phyloP scores from a whole-genome alignment of 2,888 invertebrate species.

The Spisula solida region DNA sequence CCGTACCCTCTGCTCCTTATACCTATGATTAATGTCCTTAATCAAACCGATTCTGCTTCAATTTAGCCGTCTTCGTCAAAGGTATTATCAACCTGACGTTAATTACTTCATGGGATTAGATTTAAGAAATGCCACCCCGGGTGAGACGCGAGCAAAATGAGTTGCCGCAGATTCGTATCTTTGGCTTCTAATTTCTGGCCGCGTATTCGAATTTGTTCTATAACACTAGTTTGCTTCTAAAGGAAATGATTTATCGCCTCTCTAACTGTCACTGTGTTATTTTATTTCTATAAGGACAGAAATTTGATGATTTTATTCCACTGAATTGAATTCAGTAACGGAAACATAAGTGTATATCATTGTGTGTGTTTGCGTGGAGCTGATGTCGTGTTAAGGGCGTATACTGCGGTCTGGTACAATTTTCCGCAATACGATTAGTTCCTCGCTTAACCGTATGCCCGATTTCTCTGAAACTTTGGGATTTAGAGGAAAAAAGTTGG shows the following conservation, averaged over 20 bases:
- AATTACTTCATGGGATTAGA: slow-evolving; percentile 34
- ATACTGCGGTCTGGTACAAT: no score
- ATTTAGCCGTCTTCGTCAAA: slow-evolving; percentile 35
- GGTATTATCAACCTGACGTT: slow-evolving; percentile 33
- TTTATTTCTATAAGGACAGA: neutral
- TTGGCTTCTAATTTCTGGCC: slow-evolving; percentile 11
- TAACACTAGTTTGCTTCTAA: neutral
- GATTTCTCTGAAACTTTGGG: no score
- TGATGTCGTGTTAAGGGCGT: no score
- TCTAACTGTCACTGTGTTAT: neutral
- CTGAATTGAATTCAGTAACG: neutral
- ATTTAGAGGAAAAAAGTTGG: no score
- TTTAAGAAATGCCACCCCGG: slow-evolving; percentile 39
- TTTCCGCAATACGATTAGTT: no score
- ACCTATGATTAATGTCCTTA: slow-evolving; percentile 32
- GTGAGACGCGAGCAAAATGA: slow-evolving; percentile 28
- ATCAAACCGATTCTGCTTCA: slow-evolving; percentile 47
- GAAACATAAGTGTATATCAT: neutral
- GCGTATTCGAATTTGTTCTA: slow-evolving; percentile 1
- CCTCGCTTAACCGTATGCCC: no score
- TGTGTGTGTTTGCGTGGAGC: no score
- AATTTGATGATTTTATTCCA: neutral
- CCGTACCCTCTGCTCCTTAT: slow-evolving; percentile 33
- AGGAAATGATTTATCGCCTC: neutral
- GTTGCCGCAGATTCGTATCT: slow-evolving; percentile 23